phyloP scores from a whole-genome alignment of 2,113 vertebrate genomes.

The Suricata suricatta region DNA sequence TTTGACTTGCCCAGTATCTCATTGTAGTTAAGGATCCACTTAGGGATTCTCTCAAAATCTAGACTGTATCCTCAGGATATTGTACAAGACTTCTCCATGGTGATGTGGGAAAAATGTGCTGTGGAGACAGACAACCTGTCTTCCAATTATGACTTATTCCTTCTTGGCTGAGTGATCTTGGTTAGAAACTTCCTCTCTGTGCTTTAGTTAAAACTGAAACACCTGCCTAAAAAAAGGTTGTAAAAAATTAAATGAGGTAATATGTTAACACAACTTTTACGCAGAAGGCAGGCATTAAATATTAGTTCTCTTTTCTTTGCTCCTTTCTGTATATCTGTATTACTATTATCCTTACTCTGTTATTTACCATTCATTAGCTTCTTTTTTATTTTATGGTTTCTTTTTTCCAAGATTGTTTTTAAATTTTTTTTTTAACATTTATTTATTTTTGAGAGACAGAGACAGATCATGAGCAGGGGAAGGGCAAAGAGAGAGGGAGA shows the following conservation, averaged over 20 bases:
- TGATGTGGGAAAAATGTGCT: neutral
- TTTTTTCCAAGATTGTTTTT: neutral
- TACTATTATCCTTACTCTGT: neutral
- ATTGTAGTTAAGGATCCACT: neutral
- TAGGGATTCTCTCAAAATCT: neutral
- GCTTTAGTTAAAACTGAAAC: slow-evolving; percentile 33
- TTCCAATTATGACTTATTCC: neutral
- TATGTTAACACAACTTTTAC: neutral
- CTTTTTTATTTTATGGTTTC: slow-evolving; percentile 10
- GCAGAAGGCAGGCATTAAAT: neutral
- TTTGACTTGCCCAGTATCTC: slow-evolving; percentile 2
- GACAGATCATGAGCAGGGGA: too few species aligned
- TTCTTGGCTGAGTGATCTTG: neutral
- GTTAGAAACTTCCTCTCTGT: neutral
- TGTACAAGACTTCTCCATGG: neutral
- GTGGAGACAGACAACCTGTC: neutral
- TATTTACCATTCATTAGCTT: neutral
- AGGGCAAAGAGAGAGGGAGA: too few species aligned
- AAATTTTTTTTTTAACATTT: too few species aligned
- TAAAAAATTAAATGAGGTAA: slow-evolving; percentile 29
- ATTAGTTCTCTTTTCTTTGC: neutral
- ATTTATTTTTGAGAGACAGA: too few species aligned
- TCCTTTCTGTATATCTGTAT: neutral
- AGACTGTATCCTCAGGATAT: neutral
- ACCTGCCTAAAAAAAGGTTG: neutral